Conservation (phyloP, 2,113 vertebrate species). For the Sylvietta virens region DNA sequence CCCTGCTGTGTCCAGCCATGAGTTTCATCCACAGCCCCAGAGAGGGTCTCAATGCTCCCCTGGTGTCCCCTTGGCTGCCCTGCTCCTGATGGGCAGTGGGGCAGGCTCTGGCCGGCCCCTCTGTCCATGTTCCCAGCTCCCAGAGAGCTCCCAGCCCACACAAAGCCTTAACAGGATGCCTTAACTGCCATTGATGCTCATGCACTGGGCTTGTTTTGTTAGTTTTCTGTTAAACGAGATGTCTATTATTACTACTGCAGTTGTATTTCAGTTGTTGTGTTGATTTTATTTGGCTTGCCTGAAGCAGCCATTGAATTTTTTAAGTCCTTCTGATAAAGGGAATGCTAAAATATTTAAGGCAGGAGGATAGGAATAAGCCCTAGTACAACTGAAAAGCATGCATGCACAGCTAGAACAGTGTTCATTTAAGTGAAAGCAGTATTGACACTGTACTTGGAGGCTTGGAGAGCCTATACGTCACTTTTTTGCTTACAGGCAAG, state of each 20-base stretch:
- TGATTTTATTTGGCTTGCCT: neutral
- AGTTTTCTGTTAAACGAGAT: neutral
- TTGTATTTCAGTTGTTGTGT: neutral
- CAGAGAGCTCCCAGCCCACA: rapidly evolving
- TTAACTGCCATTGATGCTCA: neutral
- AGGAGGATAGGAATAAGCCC: neutral
- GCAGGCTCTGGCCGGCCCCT: neutral
- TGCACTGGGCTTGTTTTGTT: neutral
- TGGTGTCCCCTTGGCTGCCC: rapidly evolving
- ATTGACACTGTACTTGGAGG: neutral
- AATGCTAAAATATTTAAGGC: neutral
- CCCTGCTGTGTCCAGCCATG: neutral
- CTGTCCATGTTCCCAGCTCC: neutral
- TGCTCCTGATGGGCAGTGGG: neutral
- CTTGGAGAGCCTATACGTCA: neutral
- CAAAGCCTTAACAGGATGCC: neutral
- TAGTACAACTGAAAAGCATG: neutral
- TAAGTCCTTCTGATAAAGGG: neutral
- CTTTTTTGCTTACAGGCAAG: neutral
- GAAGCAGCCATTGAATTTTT: neutral
- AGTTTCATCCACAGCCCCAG: neutral
- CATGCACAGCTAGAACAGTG: neutral
- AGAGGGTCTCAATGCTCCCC: rapidly evolving
- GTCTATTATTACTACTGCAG: neutral
- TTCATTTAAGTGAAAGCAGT: neutral